phyloP scores from a whole-genome alignment of 2,113 vertebrate genomes.

The Nycticorax nycticorax region DNA sequence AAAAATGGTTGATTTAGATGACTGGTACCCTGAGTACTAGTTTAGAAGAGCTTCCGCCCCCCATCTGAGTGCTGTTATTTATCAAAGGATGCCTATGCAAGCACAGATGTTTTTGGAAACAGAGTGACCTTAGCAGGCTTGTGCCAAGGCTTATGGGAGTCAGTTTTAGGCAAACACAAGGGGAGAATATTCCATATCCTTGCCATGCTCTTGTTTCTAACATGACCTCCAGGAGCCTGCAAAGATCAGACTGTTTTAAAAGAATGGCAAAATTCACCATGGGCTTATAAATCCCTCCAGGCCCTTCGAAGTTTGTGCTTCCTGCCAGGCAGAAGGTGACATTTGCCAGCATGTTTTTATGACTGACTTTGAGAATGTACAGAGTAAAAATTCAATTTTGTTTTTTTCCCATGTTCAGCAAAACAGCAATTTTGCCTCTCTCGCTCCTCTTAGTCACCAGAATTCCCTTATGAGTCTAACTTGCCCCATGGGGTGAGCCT shows the following conservation, averaged over 20 bases:
- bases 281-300: conserved; percentile 43
- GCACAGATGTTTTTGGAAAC: conserved; percentile 41
- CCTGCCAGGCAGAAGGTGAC: conserved; percentile 50
- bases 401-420: neutral
- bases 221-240: conserved; percentile 12
- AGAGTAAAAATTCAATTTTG: neutral
- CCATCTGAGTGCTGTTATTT: neutral
- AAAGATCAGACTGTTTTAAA: neutral
- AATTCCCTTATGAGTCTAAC: neutral
- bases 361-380: neutral
- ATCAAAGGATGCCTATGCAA: conserved; percentile 25
- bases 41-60: neutral
- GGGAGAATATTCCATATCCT: neutral
- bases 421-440: conserved; percentile 5
- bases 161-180: neutral
- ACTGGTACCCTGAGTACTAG: neutral
- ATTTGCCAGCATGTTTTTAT: conserved; percentile 43
- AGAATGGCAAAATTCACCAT: conserved; percentile 8
- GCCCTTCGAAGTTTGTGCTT: conserved; percentile 37
- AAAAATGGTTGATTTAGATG: neutral
- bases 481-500: neutral
- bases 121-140: conserved; percentile 26
- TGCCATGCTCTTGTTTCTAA: neutral
- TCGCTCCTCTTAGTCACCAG: neutral
- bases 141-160: conserved; percentile 25